phyloP scores from a whole-genome alignment of 2,797 vertebrate genomes.

The Sebastes alutus region DNA sequence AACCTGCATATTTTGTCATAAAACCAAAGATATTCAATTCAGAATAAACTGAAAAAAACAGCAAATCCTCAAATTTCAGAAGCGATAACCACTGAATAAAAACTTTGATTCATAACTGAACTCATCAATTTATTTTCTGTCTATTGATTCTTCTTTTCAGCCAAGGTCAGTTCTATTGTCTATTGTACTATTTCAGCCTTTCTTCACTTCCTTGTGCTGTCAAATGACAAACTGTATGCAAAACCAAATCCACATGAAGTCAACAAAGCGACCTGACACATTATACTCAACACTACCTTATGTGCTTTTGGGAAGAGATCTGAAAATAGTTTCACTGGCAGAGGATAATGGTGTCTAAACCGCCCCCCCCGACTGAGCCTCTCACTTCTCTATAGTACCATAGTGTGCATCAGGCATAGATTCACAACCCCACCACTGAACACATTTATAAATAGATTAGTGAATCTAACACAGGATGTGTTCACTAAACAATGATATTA shows the following conservation, averaged over 20 bases:
- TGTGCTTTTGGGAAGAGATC: neutral
- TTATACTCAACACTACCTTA: neutral
- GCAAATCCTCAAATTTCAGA: neutral
- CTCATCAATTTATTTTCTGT: neutral
- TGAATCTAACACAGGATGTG: neutral
- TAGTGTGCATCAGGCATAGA: neutral
- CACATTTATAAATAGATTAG: neutral
- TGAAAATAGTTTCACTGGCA: constrained; percentile 17
- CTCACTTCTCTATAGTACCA: constrained; percentile 3
- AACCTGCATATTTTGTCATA: neutral
- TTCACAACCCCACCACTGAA: neutral
- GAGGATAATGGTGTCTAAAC: neutral
- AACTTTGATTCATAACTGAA: neutral
- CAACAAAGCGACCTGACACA: neutral
- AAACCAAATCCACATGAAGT: neutral
- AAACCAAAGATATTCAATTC: neutral
- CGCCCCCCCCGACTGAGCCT: neutral
- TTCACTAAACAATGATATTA: neutral
- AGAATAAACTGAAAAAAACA: neutral
- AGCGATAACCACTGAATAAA: neutral
- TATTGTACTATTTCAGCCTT: neutral
- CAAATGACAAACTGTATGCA: neutral
- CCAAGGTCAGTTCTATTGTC: neutral
- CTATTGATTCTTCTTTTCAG: neutral
- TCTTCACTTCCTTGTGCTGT: constrained; percentile 1